These are phyloP conservation scores for Pheosia gnoma DNA, from an alignment of 2,888 invertebrate genomes.

Conservation along the genomic window DNA sequence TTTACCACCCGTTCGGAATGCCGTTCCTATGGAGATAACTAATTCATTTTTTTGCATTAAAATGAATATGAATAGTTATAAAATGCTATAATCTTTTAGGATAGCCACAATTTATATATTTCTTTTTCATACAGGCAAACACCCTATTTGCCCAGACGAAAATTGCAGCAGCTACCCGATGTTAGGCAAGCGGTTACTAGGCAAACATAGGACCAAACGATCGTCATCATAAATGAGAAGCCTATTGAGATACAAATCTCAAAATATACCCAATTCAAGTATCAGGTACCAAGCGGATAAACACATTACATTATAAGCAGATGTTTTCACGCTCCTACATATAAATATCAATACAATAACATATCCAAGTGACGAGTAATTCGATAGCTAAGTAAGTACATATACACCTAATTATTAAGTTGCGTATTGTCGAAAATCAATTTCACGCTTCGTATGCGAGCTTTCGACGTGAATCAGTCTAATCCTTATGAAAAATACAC, in stretches of 20 bases:
- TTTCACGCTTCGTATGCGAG: conserved; percentile 39
- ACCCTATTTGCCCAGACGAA: too few relatives aligned
- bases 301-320: conserved; percentile 1
- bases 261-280: neutral
- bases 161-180: too few relatives aligned
- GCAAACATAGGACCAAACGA: too few relatives aligned
- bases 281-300: neutral
- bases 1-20: too few relatives aligned
- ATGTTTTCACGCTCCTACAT: neutral
- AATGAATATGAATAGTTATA: too few relatives aligned
- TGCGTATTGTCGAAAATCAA: conserved; percentile 37
- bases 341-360: neutral
- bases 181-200: too few relatives aligned
- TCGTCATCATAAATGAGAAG: neutral
- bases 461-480: conserved; percentile 14
- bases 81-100: too few relatives aligned
- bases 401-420: neutral
- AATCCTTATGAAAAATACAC: conserved; percentile 2
- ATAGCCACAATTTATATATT: too few relatives aligned
- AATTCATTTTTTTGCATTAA: too few relatives aligned
- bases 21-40: too few relatives aligned
- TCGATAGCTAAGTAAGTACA: neutral
- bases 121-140: too few relatives aligned
- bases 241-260: neutral
- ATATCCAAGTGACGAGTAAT: neutral